phyloP scores from a whole-genome alignment of 2,888 invertebrate genomes.

The Amorpha juglandis region DNA sequence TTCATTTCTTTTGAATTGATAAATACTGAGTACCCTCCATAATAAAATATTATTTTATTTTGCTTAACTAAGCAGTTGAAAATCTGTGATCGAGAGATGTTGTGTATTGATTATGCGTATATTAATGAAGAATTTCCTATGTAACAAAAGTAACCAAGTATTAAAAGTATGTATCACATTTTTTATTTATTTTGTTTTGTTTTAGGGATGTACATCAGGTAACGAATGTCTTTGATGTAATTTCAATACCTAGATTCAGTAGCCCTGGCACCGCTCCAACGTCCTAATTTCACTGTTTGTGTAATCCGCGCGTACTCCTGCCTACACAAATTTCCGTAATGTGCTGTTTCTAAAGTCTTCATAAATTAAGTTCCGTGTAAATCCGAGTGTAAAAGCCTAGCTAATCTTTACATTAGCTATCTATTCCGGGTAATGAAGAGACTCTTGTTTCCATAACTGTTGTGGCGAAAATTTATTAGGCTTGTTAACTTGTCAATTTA shows the following conservation, averaged over 20 bases:
- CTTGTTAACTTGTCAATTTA: not conserved
- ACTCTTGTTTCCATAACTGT: not conserved
- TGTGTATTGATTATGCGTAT: not conserved
- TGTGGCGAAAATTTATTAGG: not conserved
- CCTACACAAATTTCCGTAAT: constrained; percentile 30
- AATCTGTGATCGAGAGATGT: not conserved
- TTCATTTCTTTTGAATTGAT: not conserved
- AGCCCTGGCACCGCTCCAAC: constrained; percentile 48
- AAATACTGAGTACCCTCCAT: not conserved
- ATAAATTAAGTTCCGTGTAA: constrained; percentile 18
- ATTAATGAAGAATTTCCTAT: not conserved
- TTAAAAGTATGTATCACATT: not conserved
- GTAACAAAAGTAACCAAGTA: not conserved
- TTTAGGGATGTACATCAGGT: constrained; percentile 9
- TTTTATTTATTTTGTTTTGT: not conserved
- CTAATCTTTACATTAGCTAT: not conserved
- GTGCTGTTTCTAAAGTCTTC: constrained; percentile 26
- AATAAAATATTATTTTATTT: too few species aligned
- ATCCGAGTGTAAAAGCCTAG: not conserved
- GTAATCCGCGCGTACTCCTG: constrained; percentile 28
- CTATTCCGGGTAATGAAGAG: not conserved
- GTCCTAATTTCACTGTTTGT: constrained; percentile 45
- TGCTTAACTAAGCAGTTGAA: too few species aligned
- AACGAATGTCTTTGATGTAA: constrained; percentile 30
- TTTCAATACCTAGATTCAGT: constrained; percentile 28